Evolutionary conservation across 2,888 invertebrate species (phyloP), one percentile per base, ranked within the genome.

Genomic region (Elgonia sp.): DNA sequence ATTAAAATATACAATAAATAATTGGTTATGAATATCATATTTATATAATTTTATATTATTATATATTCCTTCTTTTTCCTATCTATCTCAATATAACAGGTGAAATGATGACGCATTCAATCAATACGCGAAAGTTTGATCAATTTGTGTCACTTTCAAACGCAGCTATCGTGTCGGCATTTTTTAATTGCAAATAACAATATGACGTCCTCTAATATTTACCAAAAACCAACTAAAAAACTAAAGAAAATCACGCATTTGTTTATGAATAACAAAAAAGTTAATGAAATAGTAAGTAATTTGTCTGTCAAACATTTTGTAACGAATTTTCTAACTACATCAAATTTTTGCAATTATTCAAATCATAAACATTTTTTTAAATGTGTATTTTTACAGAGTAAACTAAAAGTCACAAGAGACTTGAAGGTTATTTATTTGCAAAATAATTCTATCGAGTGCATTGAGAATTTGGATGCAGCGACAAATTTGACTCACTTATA

Each of bases 401-500:
- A 95, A 88, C 91, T 95, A 37, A 92, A 93, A 16, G 87, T 90
- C 46, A 95, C 94, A 63, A 93, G 92, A 89, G 95, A 96, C 69
- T 94, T 97, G n/a, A 94, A 95, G 85, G 96, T 97, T 29, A 94
- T 96, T 20, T 98, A 97, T 94, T 95, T 97, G 57, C 98, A 98
- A 92, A 97, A 97, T 92, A 99, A 99, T 93, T 96, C 96, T 91
- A 96, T 99, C 89, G 94, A 95, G 0, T 96, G 96, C 93, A 96
- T 99, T 29, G 96, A 97, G 93, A 97, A 97, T 91, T 93, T 98
- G 9, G 95, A 96, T 70, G 94, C 95, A 37, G 95, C 98, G 5
- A 95, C 94, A 69, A 96, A 97, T 90, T 94, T 98, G 60, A 96
- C 96, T 0, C 96, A 97, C 90, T 95, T 97, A 67, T 98, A 96